These are phyloP conservation scores for Himalopsyche anomala DNA, from an alignment of 2,888 invertebrate species.

Conservation along the genomic window DNA sequence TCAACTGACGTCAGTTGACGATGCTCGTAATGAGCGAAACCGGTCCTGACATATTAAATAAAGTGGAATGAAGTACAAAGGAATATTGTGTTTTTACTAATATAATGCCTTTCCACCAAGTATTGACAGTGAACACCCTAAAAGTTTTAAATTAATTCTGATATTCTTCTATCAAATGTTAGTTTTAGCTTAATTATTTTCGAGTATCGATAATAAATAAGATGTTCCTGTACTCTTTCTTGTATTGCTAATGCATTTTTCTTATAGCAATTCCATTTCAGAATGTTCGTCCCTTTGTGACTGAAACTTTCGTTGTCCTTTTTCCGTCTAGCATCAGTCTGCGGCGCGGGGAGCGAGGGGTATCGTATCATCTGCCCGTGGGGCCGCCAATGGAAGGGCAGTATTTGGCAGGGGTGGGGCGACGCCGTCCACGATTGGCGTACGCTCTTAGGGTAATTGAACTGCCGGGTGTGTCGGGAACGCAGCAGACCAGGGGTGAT, in stretches of 20 bases:
- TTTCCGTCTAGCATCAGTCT: slow-evolving; percentile 44
- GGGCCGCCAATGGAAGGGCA: slow-evolving; percentile 54
- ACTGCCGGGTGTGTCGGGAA: slow-evolving; percentile 52
- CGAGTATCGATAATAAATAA: slow-evolving; percentile 32
- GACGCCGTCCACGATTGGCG: slow-evolving; percentile 54
- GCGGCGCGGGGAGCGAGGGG: slow-evolving; percentile 26
- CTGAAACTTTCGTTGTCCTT: slow-evolving; percentile 25
- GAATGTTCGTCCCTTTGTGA: slow-evolving; percentile 2
- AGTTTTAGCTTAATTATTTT: background rate
- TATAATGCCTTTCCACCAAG: too few relatives aligned
- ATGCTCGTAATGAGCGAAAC: too few relatives aligned
- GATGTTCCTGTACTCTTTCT: slow-evolving; percentile 38
- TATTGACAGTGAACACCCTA: too few relatives aligned
- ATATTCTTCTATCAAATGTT: too few relatives aligned
- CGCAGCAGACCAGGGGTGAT: slow-evolving; percentile 50
- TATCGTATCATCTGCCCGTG: slow-evolving; percentile 53
- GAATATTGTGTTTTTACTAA: too few relatives aligned
- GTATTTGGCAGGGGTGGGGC: slow-evolving; percentile 51
- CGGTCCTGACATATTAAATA: too few relatives aligned
- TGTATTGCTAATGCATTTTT: slow-evolving; percentile 20
- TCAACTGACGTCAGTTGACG: too few relatives aligned
- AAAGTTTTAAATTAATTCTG: too few relatives aligned
- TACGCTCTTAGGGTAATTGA: slow-evolving; percentile 53
- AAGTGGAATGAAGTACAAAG: too few relatives aligned
- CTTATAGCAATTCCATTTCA: slow-evolving; percentile 51